Conservation (phyloP, 1,140 invertebrate species). For the Lutraria rhynchaena region DNA sequence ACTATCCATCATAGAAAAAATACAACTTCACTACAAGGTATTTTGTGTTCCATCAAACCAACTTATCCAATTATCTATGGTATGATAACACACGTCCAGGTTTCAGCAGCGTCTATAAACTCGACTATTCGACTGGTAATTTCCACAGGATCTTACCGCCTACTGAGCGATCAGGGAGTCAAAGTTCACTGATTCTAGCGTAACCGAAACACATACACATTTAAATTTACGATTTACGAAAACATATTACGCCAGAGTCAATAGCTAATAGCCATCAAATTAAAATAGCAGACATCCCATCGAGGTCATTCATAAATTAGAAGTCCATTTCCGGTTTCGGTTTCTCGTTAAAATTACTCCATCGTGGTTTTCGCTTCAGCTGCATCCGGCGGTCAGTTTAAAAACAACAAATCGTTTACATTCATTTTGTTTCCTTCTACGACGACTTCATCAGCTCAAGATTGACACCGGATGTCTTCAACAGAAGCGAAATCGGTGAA, state of each 20-base stretch:
- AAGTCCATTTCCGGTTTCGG: constrained; percentile 12
- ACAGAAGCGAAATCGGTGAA: constrained; percentile 2
- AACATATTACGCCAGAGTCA: not conserved
- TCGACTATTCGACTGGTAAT: too few relatives aligned
- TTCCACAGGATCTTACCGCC: too few relatives aligned
- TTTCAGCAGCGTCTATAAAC: too few relatives aligned
- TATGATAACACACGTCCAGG: too few relatives aligned
- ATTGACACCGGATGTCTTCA: not conserved
- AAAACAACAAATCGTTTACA: not conserved
- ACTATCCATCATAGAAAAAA: too few relatives aligned
- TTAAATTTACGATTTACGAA: not conserved
- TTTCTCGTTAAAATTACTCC: constrained; percentile 18
- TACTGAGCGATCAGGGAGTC: too few relatives aligned
- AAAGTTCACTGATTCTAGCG: not conserved
- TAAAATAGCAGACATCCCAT: constrained; percentile 45
- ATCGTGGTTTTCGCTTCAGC: constrained; percentile 2
- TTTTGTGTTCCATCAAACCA: too few relatives aligned
- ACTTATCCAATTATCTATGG: too few relatives aligned
- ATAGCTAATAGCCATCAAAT: not conserved
- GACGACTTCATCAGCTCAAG: too few relatives aligned
- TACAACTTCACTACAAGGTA: too few relatives aligned
- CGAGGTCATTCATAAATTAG: constrained; percentile 54
- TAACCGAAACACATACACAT: not conserved
- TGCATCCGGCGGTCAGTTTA: constrained; percentile 5
- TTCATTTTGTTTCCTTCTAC: not conserved